Base-by-base conservation (phyloP, 2,113 vertebrate genomes). In the Oceanodroma tethys region DNA sequence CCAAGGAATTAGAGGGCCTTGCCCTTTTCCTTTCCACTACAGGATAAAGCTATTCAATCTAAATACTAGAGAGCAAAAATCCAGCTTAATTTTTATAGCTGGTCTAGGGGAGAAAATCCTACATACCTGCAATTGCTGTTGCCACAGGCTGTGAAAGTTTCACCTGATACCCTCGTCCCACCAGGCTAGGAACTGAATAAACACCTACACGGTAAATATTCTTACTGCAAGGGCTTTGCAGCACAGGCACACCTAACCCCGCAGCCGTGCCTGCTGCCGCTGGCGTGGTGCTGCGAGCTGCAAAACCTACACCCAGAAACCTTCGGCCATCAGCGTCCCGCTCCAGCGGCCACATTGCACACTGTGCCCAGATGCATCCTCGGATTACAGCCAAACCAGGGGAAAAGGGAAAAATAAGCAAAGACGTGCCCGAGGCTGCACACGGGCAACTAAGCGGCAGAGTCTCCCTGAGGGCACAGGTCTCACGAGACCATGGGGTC, bases 381-480 rank as follows among this genome's bases (percentile, higher is more conserved):
- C 7, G 0, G 45, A 22, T 13, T 72, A 18, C 62, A 68, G 55
- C 47, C 83, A 66, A 27, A 42, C 13, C 48, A 25, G 29, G 11
- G 47, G 40, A 66, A 60, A 53, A 48, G 9, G 50, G 25, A 7
- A n/a, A 74, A 66, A 70, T 4, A 5, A 30, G 42, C 53, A 18
- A 26, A 56, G 59, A 9, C 8, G 1, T 3, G 29, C 21, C 34
- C 3, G 2, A 59, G 76, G 81, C 38, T 68, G 29, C 12, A 32
- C 11, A 9, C 0, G 0, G 52, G 40, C 40, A 25, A 4, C 0
- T 4, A 25, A 68, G 75, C 3, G 4, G 30, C 86, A 60, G 42
- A 18, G 53, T 3, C 9, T 38, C 56, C 32, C 59, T 1, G 21
- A 29, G 78, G 42, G 52, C 48, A 20, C 17, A 8, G 38, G 18